Evolutionary conservation across 2,888 invertebrate species (phyloP).

Genomic region (Lithophane leautieri): DNA sequence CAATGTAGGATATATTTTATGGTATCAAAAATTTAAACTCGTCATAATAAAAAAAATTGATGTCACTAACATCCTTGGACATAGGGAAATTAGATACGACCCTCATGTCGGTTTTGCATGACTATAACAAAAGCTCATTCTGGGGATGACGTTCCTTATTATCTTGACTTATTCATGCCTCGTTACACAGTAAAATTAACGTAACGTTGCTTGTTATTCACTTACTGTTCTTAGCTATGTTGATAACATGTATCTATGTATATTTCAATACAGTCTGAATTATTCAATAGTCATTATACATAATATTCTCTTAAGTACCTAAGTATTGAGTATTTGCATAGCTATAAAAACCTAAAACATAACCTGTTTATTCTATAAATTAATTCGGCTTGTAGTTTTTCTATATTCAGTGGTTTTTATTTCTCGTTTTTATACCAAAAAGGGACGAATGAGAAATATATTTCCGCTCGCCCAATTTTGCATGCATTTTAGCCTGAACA

Average conservation of each 20-base stretch:
- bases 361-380: background rate
- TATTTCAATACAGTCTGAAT: conserved; percentile 14
- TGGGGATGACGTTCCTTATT: conserved; percentile 64
- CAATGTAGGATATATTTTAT: too few relatives aligned
- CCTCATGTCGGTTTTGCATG: conserved; percentile 68
- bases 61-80: conserved; percentile 17
- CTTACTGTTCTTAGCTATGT: conserved; percentile 24
- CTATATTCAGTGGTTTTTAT: background rate
- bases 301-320: background rate
- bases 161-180: conserved; percentile 73
- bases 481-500: background rate
- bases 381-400: background rate
- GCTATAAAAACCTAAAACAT: background rate
- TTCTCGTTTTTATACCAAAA: background rate
- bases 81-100: conserved; percentile 66
- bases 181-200: conserved; percentile 71
- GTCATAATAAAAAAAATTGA: too few relatives aligned
- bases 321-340: background rate
- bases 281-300: conserved; percentile 19
- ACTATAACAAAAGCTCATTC: conserved; percentile 70
- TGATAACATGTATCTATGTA: conserved; percentile 15
- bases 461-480: background rate
- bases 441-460: background rate
- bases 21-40: too few relatives aligned
- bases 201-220: conserved; percentile 37